These are phyloP conservation scores for Monopis laevigella DNA, from an alignment of 2,888 invertebrate genomes.

Conservation along the genomic window DNA sequence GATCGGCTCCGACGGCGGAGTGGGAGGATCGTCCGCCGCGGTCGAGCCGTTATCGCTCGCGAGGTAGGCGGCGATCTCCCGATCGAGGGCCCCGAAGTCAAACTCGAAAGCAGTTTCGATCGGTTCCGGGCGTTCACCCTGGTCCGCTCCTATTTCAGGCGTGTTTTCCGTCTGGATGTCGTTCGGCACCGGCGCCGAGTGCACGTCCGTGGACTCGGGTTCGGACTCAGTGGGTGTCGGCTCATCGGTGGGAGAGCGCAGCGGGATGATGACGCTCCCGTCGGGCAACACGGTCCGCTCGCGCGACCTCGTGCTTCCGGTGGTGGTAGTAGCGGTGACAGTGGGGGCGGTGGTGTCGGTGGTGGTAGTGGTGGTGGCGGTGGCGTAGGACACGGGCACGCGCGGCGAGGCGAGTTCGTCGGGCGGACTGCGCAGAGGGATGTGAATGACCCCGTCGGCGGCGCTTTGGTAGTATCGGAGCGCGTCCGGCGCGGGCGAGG, in stretches of 20 bases:
- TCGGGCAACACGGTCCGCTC: constrained; percentile 57
- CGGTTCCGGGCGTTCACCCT: too few species aligned
- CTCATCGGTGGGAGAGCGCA: constrained; percentile 61
- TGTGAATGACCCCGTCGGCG: constrained; percentile 72
- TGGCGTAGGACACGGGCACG: constrained; percentile 20
- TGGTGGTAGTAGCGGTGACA: constrained; percentile 24
- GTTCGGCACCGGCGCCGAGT: too few species aligned
- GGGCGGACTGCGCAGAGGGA: constrained; percentile 79
- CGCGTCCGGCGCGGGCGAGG: constrained; percentile 25
- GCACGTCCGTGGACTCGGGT: neutral
- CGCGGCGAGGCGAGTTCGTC: constrained; percentile 57
- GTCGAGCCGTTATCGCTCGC: too few species aligned
- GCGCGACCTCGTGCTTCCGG: constrained; percentile 41
- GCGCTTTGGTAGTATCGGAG: constrained; percentile 69
- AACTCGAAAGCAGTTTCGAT: too few species aligned
- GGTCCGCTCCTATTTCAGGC: too few species aligned
- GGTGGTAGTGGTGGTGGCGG: constrained; percentile 25
- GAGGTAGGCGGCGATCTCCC: too few species aligned
- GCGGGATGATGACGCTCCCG: constrained; percentile 67
- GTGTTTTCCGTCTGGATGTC: too few species aligned
- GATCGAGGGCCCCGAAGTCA: too few species aligned
- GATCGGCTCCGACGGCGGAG: constrained; percentile 19
- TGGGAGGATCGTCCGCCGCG: too few species aligned
- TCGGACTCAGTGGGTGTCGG: constrained; percentile 3
- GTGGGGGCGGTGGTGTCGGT: constrained; percentile 29